phyloP scores from a whole-genome alignment of 2,797 vertebrate species.

The Hippopotamyrus pictus region DNA sequence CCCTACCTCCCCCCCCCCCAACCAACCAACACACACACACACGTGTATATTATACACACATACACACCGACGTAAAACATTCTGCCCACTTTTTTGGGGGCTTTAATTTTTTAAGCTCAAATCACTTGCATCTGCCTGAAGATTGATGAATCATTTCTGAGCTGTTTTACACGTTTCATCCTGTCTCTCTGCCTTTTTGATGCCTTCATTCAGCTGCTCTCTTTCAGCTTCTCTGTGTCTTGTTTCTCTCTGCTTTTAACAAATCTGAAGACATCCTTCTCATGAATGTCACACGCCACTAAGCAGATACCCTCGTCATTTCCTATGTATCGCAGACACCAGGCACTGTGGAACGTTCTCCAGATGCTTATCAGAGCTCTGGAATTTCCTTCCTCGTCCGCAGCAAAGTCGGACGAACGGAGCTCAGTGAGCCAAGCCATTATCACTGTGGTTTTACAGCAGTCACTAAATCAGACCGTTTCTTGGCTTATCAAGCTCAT shows the following conservation, averaged over 20 bases:
- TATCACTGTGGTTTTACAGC: neutral
- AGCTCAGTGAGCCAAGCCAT: neutral
- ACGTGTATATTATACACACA: too few relatives aligned
- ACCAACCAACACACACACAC: neutral
- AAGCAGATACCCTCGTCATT: neutral
- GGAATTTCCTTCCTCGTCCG: conserved; percentile 36
- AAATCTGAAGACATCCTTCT: neutral
- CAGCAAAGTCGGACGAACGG: neutral
- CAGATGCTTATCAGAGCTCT: conserved; percentile 35
- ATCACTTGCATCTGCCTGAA: neutral
- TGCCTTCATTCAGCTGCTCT: neutral
- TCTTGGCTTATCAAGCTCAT: neutral
- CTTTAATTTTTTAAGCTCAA: neutral
- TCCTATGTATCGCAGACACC: conserved; percentile 23
- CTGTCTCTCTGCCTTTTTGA: neutral
- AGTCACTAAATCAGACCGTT: neutral
- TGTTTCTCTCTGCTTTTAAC: neutral
- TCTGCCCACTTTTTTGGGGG: neutral
- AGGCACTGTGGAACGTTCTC: conserved; percentile 23
- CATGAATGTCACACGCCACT: neutral
- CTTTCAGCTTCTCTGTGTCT: neutral
- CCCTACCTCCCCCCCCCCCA: too few relatives aligned
- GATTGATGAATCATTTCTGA: neutral
- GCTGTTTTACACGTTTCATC: neutral
- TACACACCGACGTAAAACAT: neutral